Percentiles rank a stretch among this genome's conserved stretches.
Evolutionary conservation across 2,797 vertebrate genomes (phyloP).

Genomic region (Centropyge bicolor): DNA sequence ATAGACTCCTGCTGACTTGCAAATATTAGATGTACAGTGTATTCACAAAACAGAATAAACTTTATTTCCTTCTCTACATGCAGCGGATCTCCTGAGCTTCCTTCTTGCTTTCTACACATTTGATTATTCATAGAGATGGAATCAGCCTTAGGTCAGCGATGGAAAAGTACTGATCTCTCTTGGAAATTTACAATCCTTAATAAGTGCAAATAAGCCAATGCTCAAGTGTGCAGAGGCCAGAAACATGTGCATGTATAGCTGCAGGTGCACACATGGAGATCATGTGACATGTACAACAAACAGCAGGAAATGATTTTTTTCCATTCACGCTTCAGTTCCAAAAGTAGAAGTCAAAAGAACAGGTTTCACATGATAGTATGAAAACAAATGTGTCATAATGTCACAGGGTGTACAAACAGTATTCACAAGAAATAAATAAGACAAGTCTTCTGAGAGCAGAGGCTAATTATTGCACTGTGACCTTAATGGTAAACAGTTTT

Average conservation of each 20-base stretch:
- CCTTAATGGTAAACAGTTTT: not conserved
- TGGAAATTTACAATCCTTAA: not conserved
- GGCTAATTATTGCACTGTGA: not conserved
- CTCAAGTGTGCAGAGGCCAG: not conserved
- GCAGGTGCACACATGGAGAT: not conserved
- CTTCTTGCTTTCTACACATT: not conserved
- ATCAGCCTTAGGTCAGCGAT: not conserved
- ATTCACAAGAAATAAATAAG: not conserved
- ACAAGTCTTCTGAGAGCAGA: constrained; percentile 8
- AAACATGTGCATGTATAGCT: not conserved
- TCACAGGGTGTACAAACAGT: not conserved
- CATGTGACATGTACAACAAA: not conserved
- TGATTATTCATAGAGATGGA: not conserved
- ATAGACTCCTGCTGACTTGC: too few relatives aligned
- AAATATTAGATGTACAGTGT: not conserved
- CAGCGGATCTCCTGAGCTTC: not conserved
- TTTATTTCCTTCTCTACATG: not conserved
- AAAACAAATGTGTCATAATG: not conserved
- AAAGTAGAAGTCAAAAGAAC: not conserved
- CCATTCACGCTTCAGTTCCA: not conserved
- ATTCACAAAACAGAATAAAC: not conserved
- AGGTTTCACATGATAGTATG: not conserved
- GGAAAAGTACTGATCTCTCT: not conserved
- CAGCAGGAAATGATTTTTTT: too few relatives aligned
- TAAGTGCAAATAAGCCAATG: not conserved